These are phyloP conservation scores for Onychomys leucogaster DNA, from an alignment of 2,797 vertebrate species.

Conservation along the genomic window DNA sequence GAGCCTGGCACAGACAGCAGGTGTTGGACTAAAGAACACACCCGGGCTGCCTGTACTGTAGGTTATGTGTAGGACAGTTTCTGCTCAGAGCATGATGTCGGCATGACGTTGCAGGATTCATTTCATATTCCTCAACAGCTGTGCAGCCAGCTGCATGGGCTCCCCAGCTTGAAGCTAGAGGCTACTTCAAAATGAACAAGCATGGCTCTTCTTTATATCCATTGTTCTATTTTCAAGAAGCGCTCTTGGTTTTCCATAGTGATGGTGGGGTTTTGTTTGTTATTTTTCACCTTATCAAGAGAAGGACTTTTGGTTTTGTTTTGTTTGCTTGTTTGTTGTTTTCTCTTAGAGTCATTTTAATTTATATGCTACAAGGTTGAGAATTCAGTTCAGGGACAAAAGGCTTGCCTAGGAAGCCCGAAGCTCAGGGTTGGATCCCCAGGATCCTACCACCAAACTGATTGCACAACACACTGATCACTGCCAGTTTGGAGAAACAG, in stretches of 20 bases:
- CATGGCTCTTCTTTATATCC: not conserved
- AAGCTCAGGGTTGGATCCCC: not conserved
- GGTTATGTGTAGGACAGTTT: not conserved
- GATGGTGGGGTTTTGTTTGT: not conserved
- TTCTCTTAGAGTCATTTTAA: slow-evolving; percentile 43
- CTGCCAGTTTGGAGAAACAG: slow-evolving; percentile 74
- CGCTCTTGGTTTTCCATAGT: not conserved
- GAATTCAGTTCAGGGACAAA: not conserved
- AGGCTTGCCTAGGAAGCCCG: not conserved
- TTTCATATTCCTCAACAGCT: not conserved
- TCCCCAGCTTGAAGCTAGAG: not conserved
- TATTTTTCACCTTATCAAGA: not conserved
- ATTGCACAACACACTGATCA: not conserved
- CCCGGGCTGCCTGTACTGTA: not conserved
- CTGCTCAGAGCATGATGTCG: not conserved
- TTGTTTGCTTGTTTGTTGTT: not conserved
- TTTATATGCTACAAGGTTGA: not conserved
- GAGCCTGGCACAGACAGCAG: not conserved
- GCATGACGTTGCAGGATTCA: not conserved
- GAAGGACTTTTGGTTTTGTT: not conserved
- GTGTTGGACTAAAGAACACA: not conserved
- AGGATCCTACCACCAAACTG: too few relatives aligned
- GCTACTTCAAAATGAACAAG: not conserved
- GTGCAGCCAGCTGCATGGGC: fast-evolving
- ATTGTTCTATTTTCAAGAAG: not conserved